Evolutionary conservation across 2,113 vertebrate genomes (phyloP).

Genomic region (Hypocryptadius cinnamomeus): DNA sequence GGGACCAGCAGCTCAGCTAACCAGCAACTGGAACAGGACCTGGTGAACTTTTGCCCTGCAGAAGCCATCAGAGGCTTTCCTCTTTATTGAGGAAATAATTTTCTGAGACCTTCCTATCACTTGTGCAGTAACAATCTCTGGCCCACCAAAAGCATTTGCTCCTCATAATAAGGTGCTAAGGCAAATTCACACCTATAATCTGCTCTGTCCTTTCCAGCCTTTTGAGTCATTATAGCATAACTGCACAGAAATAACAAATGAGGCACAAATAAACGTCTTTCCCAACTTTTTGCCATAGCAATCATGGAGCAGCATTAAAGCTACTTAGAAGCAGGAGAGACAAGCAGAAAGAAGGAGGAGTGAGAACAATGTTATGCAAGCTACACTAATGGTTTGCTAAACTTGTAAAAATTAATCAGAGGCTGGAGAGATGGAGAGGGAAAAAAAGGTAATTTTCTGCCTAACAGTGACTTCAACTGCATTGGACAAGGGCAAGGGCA

Average conservation of each 20-base stretch:
- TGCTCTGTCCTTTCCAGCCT: background rate
- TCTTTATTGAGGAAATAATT: background rate
- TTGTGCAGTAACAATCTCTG: background rate
- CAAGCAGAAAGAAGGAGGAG: background rate
- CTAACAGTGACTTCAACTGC: background rate
- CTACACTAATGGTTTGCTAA: background rate
- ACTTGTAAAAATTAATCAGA: conserved; percentile 1
- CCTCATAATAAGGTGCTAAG: background rate
- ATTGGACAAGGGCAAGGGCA: background rate
- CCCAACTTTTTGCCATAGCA: background rate
- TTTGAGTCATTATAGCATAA: background rate
- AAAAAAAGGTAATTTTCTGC: background rate
- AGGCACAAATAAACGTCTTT: background rate
- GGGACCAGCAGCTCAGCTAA: background rate
- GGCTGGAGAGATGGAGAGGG: background rate
- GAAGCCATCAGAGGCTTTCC: background rate
- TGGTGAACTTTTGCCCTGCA: background rate
- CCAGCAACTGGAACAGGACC: background rate
- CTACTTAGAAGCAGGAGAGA: background rate
- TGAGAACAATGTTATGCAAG: background rate
- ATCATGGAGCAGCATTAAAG: background rate
- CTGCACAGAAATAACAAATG: background rate
- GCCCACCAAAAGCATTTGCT: background rate
- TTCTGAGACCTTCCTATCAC: background rate
- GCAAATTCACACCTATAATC: background rate